Evolutionary conservation across 1,140 invertebrate species (phyloP), one percentile per base, ranked within the genome.

Genomic region (Agrilus planipennis): DNA sequence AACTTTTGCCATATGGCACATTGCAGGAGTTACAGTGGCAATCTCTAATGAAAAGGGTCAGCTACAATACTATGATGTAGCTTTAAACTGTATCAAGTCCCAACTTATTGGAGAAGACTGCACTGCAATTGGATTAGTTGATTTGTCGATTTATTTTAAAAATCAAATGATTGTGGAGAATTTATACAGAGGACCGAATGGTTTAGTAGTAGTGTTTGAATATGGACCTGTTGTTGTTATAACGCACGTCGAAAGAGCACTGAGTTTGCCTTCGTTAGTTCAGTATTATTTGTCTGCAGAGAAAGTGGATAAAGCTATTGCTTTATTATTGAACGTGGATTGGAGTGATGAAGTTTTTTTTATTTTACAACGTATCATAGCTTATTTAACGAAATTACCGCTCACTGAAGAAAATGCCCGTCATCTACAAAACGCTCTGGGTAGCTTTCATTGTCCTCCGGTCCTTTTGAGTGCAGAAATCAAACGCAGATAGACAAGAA

Each of bases 31-130:
- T 29, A 53, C 85, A 45, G 68, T 84, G 25, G 68, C 77, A 12
- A 68, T 83, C 20, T 72, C 72, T 9, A 85, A 84, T 60, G 75
- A 80, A 45, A 66, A 72, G 45, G 79, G 81, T 5, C 79, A 84
- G 51, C 65, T 85, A 37, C 83, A 87, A 66, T 81, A 81, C 58
- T 84, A 80, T 61, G 83, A 88, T 53, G 67, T 78, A 43, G 74
- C 81, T 14, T 62, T 86, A 36, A 70, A 72, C 15, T 72, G 72
- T 35, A 63, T 86, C 32, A 75, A 72, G 51, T 70, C 75, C 52
- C 81, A 85, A 55, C 61, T 84, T 37, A 58, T 78, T 15, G 71
- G 67, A 39, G 81, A 85, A 61, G 80, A 81, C 53, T 65, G 72
- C 6, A 68, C 67, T 18, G 73, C 79, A 18, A 61, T 70, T 1